Evolutionary conservation across 2,888 invertebrate species (phyloP), one percentile per base, ranked within the genome.

Genomic region (Maniola hyperantus): DNA sequence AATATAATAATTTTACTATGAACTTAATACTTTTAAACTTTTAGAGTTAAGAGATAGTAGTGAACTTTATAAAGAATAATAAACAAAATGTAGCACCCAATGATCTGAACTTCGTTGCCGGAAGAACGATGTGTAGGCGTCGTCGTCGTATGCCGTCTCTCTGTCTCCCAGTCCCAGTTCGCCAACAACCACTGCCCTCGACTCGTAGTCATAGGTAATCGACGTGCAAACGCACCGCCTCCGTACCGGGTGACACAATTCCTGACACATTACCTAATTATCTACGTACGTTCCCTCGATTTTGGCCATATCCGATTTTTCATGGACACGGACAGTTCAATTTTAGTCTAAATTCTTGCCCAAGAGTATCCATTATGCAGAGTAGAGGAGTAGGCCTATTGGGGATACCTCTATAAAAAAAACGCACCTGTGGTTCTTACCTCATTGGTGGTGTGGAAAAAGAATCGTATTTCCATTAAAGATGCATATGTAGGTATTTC

Each of bases 371-470:
- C 26, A 34, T 48, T 34, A 20, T 60, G 34, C 6, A 2, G 10
- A 20, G 42, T 63, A 86, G 91, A 91, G 91, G 91, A 91, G 64
- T 91, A 91, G 86, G 91, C 91, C 91, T 91, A 85, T 69, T 76
- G 91, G 91, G 91, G 91, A 91, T 46, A 91, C 91, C 91, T 91
- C 91, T 90, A 75, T 84, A 91, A 91, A 91, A 91, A 91, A 91
- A 91, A 76, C 91, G 90, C 89, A 83, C 91, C 87, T 79, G 50
- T 46, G 83, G 88, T 88, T 89, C 88, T 87, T 90, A 90, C 91
- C 89, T 86, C 90, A 64, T 60, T 72, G 91, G 91, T 91, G 90
- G 91, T 90, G 91, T 88, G 91, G 91, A 91, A 91, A 91, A 73
- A 78, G 91, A 83, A 82, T 88, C 80, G 55, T 15, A 5, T 51